Evolutionary conservation across 1,140 invertebrate genomes (phyloP).

Genomic region (Heliconius hewitsoni): DNA sequence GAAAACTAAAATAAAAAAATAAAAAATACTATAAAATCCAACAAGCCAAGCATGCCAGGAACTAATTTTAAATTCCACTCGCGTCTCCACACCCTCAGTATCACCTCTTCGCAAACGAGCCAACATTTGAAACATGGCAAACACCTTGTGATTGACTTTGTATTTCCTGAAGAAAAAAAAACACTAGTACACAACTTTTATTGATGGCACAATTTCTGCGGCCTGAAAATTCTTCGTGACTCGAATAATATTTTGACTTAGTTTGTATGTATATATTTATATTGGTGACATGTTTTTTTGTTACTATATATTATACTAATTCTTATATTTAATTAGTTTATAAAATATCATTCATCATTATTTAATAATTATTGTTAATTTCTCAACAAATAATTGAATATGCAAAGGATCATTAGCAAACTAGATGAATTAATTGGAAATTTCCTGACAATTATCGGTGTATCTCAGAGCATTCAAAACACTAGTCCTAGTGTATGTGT

Average conservation of each 20-base stretch:
- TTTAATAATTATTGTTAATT: too few species aligned
- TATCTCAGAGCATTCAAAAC: too few species aligned
- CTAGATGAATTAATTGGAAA: too few species aligned
- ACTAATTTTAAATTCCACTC: slow-evolving; percentile 26
- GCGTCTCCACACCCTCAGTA: slow-evolving; percentile 18
- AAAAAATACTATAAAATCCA: neutral
- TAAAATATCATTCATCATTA: too few species aligned
- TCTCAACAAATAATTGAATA: too few species aligned
- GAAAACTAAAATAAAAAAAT: neutral
- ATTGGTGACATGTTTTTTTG: too few species aligned
- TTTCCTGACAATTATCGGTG: too few species aligned
- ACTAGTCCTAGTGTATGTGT: too few species aligned
- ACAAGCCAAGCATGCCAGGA: neutral
- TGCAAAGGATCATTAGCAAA: too few species aligned
- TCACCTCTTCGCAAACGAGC: slow-evolving; percentile 30
- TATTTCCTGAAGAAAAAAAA: slow-evolving; percentile 9
- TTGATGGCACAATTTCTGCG: slow-evolving; percentile 6
- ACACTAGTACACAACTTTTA: slow-evolving; percentile 17
- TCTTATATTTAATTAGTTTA: too few species aligned
- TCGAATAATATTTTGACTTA: neutral
- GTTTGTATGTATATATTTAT: too few species aligned
- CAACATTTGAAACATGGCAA: slow-evolving; percentile 35
- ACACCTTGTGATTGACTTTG: slow-evolving; percentile 26
- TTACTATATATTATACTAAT: too few species aligned
- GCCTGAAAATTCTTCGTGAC: neutral